Evolutionary conservation across 2,113 vertebrate species (phyloP), one percentile per base, ranked within the genome.

Genomic region (Anarhynchus alexandrinus): DNA sequence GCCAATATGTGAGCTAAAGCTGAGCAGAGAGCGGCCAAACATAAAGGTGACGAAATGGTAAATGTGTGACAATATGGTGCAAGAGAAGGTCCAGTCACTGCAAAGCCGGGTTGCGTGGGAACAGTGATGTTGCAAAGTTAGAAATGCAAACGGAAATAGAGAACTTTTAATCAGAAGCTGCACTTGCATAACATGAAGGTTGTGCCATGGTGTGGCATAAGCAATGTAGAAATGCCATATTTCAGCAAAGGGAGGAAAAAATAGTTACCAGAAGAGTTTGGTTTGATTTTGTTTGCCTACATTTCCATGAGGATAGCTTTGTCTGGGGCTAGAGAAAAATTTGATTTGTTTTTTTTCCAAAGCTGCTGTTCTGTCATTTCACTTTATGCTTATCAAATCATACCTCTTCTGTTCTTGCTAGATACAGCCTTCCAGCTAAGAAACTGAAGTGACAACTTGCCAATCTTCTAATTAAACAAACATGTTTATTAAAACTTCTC

Each of bases 171-270:
- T 43, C 42, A 47, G 38, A 72, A 91, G 15, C 66, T 9, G 9
- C 26, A 4, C 82, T 95, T 95, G 90, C 21, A 3, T 73, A 49
- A 80, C 10, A 5, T 4, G 8, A 7, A 25, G 45, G 5, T 66
- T 94, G 93, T 38, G 86, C 87, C 93, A 80, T 14, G 23, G 34
- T 49, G 25, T 81, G 89, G 84, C 66, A 42, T 52, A 76, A 69
- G 17, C 1, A 0, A 1, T 38, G 82, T 74, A 62, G 78, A 82
- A 94, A 61, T 55, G n/a, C 34, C 0, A 0, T 73, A 3, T 66
- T 96, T 83, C 3, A 11, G 88, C 57, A 40, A 43, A 67, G 47
- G 36, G n/a, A 38, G 32, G 55, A 4, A 5, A 13, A 81, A 78
- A 45, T 2, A 57, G 61, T 43, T 49, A 27, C 21, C 51, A 38